A percentile compares a stretch with the other conserved stretches of the same genome.
These are phyloP conservation scores for Limanda limanda DNA, from an alignment of 2,113 vertebrate genomes.

Conservation along the genomic window DNA sequence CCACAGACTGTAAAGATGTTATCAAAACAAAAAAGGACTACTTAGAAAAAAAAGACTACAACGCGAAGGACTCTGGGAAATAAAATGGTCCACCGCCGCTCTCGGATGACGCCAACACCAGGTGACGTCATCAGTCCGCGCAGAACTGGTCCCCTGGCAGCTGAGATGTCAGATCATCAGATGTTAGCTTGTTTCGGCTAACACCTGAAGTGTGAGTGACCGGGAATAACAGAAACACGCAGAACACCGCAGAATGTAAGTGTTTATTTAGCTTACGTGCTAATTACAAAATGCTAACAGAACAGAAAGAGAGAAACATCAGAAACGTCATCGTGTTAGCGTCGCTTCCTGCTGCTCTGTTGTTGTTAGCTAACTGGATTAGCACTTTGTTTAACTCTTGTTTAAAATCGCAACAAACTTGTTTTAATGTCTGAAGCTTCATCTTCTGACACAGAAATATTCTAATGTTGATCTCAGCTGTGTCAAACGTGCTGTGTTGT, in stretches of 20 bases:
- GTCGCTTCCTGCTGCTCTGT: not conserved
- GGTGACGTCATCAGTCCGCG: conserved; percentile 16
- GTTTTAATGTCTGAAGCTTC: not conserved
- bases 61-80: conserved; percentile 58
- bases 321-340: not conserved
- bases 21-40: too few species aligned
- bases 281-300: fast-evolving
- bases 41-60: conserved; percentile 43
- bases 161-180: not conserved
- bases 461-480: not conserved
- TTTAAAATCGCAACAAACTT: not conserved
- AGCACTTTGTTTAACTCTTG: too few species aligned
- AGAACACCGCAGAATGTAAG: not conserved
- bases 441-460: fast-evolving
- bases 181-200: not conserved
- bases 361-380: not conserved
- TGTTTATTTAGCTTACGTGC: not conserved
- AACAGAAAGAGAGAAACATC: fast-evolving
- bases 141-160: conserved; percentile 1
- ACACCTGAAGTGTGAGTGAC: not conserved
- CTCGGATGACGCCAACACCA: not conserved
- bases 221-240: not conserved
- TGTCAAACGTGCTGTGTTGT: not conserved
- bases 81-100: too few species aligned
- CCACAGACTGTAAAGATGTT: too few species aligned